Conservation (phyloP, 2,113 vertebrate genomes). For the Pavo muticus region DNA sequence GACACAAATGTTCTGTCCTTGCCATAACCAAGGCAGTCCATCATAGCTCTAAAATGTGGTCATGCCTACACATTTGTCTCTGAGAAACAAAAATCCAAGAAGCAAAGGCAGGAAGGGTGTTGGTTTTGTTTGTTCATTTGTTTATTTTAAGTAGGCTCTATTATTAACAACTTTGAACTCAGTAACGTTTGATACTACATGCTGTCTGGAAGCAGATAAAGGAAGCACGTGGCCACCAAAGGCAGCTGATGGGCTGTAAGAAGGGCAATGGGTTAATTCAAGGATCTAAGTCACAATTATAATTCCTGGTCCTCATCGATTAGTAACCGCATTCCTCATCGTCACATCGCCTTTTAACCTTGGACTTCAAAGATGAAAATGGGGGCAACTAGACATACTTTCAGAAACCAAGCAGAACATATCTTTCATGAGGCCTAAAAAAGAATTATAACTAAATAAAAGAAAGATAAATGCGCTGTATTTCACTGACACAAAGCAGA, state of each 20-base stretch:
- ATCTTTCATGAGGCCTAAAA: not conserved
- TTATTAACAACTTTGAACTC: not conserved
- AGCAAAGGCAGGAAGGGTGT: not conserved
- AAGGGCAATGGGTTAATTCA: not conserved
- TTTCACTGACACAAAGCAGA: not conserved
- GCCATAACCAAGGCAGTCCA: not conserved
- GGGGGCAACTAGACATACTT: not conserved
- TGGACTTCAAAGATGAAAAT: not conserved
- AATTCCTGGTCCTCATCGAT: not conserved
- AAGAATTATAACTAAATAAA: not conserved
- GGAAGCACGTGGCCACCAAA: not conserved
- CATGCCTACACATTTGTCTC: not conserved
- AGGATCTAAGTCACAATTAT: not conserved
- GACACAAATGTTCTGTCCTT: not conserved
- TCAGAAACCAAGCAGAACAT: constrained; percentile 8
- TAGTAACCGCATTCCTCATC: not conserved
- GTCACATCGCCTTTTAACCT: not conserved
- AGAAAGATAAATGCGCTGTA: not conserved
- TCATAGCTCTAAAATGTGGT: not conserved
- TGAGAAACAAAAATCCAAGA: not conserved
- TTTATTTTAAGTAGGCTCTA: not conserved
- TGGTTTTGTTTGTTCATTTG: not conserved
- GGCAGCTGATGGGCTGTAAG: not conserved
- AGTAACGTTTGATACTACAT: not conserved
- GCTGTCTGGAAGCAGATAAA: not conserved